Percentiles rank a stretch among this genome's conserved stretches.
Evolutionary conservation across 1,140 invertebrate species (phyloP).

Genomic region (Phymorhynchus buccinoides): DNA sequence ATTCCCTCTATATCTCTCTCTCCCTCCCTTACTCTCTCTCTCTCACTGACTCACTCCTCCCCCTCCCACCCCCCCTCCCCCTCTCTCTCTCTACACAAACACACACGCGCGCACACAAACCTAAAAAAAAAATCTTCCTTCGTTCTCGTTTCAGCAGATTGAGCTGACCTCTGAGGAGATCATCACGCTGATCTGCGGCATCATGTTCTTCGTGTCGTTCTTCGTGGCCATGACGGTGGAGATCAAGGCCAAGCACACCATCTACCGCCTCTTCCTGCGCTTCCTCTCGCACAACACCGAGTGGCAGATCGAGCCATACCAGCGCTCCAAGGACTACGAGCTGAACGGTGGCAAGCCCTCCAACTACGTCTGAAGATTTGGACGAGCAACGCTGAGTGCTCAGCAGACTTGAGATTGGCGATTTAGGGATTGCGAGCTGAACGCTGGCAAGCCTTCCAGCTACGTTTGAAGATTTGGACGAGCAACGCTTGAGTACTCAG

Average conservation of each 20-base stretch:
- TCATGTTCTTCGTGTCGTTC: constrained; percentile 77
- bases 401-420: constrained; percentile 76
- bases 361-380: not conserved
- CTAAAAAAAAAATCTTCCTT: not conserved
- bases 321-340: constrained; percentile 64
- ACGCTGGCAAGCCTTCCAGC: not conserved
- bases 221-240: constrained; percentile 78
- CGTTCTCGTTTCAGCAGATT: constrained; percentile 47
- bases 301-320: constrained; percentile 76
- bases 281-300: constrained; percentile 76
- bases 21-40: too few relatives aligned
- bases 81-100: too few relatives aligned
- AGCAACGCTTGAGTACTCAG: constrained; percentile 77
- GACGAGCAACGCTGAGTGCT: constrained; percentile 76
- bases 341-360: not conserved
- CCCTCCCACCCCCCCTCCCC: too few relatives aligned
- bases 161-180: constrained; percentile 75
- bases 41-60: too few relatives aligned
- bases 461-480: constrained; percentile 37
- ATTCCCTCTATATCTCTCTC: too few relatives aligned
- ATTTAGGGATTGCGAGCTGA: constrained; percentile 54
- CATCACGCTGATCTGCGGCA: constrained; percentile 76
- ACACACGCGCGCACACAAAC: not conserved
- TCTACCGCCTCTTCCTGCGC: constrained; percentile 74
- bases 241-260: constrained; percentile 76